Evolutionary conservation across 2,113 vertebrate genomes (phyloP), one percentile per base, ranked within the genome.

Genomic region (Psilopogon haemacephalus): DNA sequence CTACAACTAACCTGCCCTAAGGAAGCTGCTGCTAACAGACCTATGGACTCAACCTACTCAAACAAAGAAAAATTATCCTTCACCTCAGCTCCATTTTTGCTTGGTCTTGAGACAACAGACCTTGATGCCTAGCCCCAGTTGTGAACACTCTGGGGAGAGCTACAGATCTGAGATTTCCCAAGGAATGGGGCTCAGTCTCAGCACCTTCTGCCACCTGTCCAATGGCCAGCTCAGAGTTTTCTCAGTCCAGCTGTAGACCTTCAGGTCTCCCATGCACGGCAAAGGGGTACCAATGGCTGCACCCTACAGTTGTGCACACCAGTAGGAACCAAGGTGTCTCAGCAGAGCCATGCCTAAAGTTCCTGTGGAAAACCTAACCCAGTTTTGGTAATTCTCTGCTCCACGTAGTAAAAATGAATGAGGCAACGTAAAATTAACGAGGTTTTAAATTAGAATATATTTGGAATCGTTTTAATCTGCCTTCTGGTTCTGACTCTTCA

Each of bases 281-380:
- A 55, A 52, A 65, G 6, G 17, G 40, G 7, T 62, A n/a, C 55
- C 50, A 11, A 2, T 0, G 46, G 83, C 83, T 83, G 64, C 72
- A 93, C 46, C 32, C 54, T 28, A 59, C 0, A 0, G 21, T 6
- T 2, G 1, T 6, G 6, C 0, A 0, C 0, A 2, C 33, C 32
- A 32, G 28, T 2, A 46, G 28, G 58, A 59, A 33, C 8, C 23
- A 19, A 63, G 24, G 40, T 37, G 28, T 59, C 72, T 69, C 68
- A 28, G 72, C 26, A 76, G 11, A 77, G n/a, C n/a, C 38, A 17
- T 28, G 18, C 32, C 68, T 50, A 4, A 1, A 2, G 52, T 63
- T 64, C 54, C 62, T 81, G 74, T 26, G 54, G 38, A 93, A 93
- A 91, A 85, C n/a, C n/a, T 82, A 91, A 79, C 78, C 71, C 67